These are phyloP conservation scores for Oreochromis niloticus DNA, from an alignment of 2,113 vertebrate genomes.

Conservation along the genomic window DNA sequence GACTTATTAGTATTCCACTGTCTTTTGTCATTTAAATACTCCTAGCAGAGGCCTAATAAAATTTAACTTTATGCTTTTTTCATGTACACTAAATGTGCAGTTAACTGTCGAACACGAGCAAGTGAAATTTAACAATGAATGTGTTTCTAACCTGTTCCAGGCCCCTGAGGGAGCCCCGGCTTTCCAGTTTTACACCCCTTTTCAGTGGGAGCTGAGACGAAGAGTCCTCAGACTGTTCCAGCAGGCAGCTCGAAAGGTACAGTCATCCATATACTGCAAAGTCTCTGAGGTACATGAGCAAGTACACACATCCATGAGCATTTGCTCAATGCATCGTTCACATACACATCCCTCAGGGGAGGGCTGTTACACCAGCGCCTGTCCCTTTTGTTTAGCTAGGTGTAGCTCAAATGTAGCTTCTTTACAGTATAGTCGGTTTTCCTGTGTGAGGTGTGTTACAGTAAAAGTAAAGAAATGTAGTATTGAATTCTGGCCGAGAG, in stretches of 20 bases:
- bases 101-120: neutral
- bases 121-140: neutral
- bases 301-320: neutral
- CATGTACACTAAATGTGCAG: neutral
- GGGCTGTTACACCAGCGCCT: neutral
- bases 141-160: conserved; percentile 36
- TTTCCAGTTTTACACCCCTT: conserved; percentile 72
- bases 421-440: neutral
- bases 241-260: conserved; percentile 85
- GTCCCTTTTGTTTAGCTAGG: neutral
- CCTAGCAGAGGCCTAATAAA: neutral
- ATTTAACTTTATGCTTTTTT: neutral
- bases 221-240: conserved; percentile 77
- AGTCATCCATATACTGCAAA: neutral
- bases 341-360: neutral
- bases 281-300: neutral
- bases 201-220: conserved; percentile 71
- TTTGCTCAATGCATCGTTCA: neutral
- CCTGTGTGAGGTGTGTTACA: neutral
- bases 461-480: neutral
- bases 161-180: conserved; percentile 58
- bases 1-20: neutral
- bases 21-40: neutral
- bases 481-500: neutral
- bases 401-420: neutral